phyloP scores from a whole-genome alignment of 2,888 invertebrate species.

The Tetragnatha montana region DNA sequence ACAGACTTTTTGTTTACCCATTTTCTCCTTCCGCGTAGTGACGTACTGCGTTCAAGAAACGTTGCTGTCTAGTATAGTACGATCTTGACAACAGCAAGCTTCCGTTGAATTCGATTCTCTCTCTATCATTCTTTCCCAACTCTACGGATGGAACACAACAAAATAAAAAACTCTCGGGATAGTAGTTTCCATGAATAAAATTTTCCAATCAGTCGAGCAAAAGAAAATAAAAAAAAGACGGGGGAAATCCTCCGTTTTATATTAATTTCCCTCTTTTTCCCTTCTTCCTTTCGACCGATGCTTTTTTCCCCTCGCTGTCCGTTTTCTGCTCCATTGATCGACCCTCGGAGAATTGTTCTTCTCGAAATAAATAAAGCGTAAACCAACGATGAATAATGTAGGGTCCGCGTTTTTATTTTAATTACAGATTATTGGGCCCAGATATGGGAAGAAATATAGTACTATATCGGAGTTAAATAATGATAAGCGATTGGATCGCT shows the following conservation, averaged over 20 bases:
- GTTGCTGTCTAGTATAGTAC: too few species aligned
- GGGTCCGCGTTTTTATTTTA: constrained; percentile 48
- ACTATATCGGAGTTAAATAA: constrained; percentile 34
- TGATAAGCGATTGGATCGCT: constrained; percentile 26
- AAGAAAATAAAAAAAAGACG: constrained; percentile 4
- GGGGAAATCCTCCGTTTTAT: constrained; percentile 31
- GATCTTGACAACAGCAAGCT: too few species aligned
- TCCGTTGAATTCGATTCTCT: too few species aligned
- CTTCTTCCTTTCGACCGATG: background rate
- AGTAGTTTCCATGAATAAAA: constrained; percentile 50
- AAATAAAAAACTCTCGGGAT: constrained; percentile 5
- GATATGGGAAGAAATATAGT: constrained; percentile 26
- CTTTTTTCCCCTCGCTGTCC: constrained; percentile 4
- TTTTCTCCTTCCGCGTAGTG: too few species aligned
- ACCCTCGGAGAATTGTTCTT: constrained; percentile 46
- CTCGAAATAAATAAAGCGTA: constrained; percentile 55
- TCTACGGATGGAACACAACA: background rate
- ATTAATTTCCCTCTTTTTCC: constrained; percentile 37
- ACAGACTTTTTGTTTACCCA: too few species aligned
- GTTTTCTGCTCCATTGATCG: constrained; percentile 59
- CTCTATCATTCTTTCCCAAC: too few species aligned
- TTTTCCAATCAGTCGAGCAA: constrained; percentile 63
- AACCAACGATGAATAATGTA: constrained; percentile 48
- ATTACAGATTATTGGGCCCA: constrained; percentile 47
- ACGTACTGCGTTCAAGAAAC: too few species aligned